These are phyloP conservation scores for Andrena haemorrhoa DNA, from an alignment of 2,888 invertebrate species.

Conservation along the genomic window DNA sequence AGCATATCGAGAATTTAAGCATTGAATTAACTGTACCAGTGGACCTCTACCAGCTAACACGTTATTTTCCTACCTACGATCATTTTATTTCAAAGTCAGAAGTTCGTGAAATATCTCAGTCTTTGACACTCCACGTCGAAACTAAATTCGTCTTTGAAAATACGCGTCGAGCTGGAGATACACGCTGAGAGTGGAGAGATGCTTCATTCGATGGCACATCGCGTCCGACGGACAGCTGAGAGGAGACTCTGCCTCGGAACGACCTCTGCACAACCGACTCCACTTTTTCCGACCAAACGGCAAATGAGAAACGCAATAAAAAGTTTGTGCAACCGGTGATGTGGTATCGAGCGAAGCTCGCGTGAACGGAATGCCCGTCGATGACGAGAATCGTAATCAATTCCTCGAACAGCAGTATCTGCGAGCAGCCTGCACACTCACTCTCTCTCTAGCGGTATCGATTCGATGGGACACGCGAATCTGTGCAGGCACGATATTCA, in stretches of 20 bases:
- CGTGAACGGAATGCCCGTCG: slow-evolving; percentile 42
- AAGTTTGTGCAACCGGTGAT: background rate
- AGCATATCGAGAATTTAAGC: too few relatives aligned
- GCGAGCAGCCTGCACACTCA: background rate
- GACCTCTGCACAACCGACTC: background rate
- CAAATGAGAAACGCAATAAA: slow-evolving; percentile 1
- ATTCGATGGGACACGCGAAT: slow-evolving; percentile 34
- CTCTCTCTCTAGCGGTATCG: slow-evolving; percentile 29
- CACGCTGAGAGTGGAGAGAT: too few relatives aligned
- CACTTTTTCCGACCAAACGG: background rate
- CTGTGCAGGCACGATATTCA: slow-evolving; percentile 18
- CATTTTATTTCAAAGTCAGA: too few relatives aligned
- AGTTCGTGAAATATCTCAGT: too few relatives aligned
- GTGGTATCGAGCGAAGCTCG: slow-evolving; percentile 22
- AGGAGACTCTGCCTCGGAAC: background rate
- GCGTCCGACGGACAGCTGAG: slow-evolving; percentile 36
- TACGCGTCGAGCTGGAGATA: background rate
- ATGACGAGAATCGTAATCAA: slow-evolving; percentile 53
- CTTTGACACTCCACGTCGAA: background rate
- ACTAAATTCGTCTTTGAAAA: background rate
- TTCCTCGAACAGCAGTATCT: slow-evolving; percentile 49
- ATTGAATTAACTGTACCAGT: too few relatives aligned
- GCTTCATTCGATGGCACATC: background rate
- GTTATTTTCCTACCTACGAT: too few relatives aligned
- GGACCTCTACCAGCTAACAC: too few relatives aligned